Evolutionary conservation across 2,888 invertebrate species (phyloP).

Genomic region (Perdita meconis): DNA sequence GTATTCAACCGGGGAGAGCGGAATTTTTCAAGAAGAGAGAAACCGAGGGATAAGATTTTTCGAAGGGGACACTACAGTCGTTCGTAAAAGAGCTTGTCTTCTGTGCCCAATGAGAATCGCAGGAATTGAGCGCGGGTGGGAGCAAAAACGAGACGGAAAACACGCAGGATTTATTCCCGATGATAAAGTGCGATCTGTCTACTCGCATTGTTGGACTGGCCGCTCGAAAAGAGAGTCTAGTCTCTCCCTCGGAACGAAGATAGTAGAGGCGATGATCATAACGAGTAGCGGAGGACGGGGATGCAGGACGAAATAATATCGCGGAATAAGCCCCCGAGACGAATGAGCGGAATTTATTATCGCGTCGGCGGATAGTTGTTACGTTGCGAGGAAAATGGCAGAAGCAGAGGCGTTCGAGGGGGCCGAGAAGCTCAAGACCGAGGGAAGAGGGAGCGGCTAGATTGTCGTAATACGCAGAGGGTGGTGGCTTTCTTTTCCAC

Average conservation of each 20-base stretch:
- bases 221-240: background rate
- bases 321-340: slow-evolving; percentile 61
- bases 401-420: slow-evolving; percentile 9
- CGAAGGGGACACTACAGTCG: background rate
- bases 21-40: background rate
- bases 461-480: slow-evolving; percentile 40
- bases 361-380: slow-evolving; percentile 79
- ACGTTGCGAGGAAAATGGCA: slow-evolving; percentile 66
- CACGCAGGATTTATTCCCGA: too few species aligned
- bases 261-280: slow-evolving; percentile 11
- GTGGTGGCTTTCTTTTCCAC: slow-evolving; percentile 50
- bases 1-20: background rate
- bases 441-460: slow-evolving; percentile 27
- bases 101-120: too few species aligned
- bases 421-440: background rate
- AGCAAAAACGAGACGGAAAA: too few species aligned
- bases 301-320: slow-evolving; percentile 57
- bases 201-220: too few species aligned
- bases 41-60: background rate
- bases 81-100: background rate
- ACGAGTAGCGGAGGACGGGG: slow-evolving; percentile 10
- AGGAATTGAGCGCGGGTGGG: too few species aligned
- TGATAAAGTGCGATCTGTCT: too few species aligned
- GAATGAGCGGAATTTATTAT: slow-evolving; percentile 79
- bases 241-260: background rate